These are phyloP conservation scores for Sardina pilchardus DNA, from an alignment of 2,113 vertebrate genomes.

Conservation along the genomic window DNA sequence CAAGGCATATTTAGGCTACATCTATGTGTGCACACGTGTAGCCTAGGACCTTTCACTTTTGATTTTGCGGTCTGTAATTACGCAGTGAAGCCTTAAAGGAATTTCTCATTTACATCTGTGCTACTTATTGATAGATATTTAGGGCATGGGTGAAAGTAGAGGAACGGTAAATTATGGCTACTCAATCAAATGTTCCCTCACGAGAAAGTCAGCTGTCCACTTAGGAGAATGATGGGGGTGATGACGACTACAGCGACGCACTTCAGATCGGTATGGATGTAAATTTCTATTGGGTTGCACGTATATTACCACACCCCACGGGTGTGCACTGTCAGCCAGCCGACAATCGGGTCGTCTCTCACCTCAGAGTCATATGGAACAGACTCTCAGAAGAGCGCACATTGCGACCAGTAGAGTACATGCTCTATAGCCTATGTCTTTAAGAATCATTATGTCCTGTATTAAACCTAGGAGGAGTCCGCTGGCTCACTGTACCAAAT, in stretches of 20 bases:
- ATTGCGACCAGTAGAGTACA: background rate
- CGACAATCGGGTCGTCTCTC: background rate
- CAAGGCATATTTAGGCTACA: background rate
- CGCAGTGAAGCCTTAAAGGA: background rate
- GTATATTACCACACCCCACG: constrained; percentile 28
- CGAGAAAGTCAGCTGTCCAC: background rate
- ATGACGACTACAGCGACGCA: constrained; percentile 13
- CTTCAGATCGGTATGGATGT: background rate
- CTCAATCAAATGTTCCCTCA: constrained; percentile 2
- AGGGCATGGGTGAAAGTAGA: background rate
- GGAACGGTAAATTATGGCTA: background rate
- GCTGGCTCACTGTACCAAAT: background rate
- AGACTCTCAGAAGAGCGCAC: background rate
- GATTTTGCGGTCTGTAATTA: too few species aligned
- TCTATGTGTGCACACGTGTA: background rate
- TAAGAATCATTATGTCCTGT: constrained; percentile 31
- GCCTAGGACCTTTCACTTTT: background rate
- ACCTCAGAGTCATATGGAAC: background rate
- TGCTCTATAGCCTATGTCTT: constrained; percentile 40
- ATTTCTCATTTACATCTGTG: background rate
- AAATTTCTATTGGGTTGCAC: constrained; percentile 30
- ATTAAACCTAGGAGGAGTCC: background rate
- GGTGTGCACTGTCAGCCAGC: background rate
- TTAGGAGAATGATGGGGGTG: constrained; percentile 7
- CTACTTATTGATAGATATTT: background rate